phyloP scores from a whole-genome alignment of 2,888 invertebrate genomes.

The Seladonia tumulorum region DNA sequence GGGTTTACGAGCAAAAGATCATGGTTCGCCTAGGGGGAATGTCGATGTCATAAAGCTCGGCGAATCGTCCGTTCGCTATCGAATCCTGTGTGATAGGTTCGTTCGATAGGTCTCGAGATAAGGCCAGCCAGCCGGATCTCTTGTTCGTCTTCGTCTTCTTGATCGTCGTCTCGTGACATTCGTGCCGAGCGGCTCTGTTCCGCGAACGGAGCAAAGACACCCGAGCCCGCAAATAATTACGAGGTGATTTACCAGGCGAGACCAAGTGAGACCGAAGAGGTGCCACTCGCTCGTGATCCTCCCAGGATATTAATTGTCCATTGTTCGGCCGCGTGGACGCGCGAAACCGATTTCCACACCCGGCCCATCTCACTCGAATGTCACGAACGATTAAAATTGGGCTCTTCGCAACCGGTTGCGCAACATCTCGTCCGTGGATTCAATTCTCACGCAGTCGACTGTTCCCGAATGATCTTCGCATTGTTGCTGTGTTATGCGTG shows the following conservation, averaged over 20 bases:
- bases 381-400: constrained; percentile 33
- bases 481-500: not conserved
- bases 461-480: not conserved
- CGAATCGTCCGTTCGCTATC: constrained; percentile 46
- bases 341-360: constrained; percentile 35
- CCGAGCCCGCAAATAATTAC: constrained; percentile 36
- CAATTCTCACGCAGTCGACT: not conserved
- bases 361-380: not conserved
- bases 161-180: constrained; percentile 50
- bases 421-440: not conserved
- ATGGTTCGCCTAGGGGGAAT: constrained; percentile 56
- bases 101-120: constrained; percentile 46
- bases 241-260: constrained; percentile 10
- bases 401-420: not conserved
- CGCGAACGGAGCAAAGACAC: constrained; percentile 30
- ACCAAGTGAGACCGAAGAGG: not conserved
- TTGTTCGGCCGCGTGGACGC: constrained; percentile 19
- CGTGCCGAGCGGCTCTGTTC: constrained; percentile 22
- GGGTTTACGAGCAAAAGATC: constrained; percentile 67
- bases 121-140: constrained; percentile 32
- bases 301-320: constrained; percentile 44
- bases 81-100: constrained; percentile 48
- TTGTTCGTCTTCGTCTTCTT: not conserved
- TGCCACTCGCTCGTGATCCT: constrained; percentile 31
- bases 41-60: constrained; percentile 63